Base-by-base conservation (phyloP, 2,888 invertebrate species). In the Dorcus parallelipipedus region DNA sequence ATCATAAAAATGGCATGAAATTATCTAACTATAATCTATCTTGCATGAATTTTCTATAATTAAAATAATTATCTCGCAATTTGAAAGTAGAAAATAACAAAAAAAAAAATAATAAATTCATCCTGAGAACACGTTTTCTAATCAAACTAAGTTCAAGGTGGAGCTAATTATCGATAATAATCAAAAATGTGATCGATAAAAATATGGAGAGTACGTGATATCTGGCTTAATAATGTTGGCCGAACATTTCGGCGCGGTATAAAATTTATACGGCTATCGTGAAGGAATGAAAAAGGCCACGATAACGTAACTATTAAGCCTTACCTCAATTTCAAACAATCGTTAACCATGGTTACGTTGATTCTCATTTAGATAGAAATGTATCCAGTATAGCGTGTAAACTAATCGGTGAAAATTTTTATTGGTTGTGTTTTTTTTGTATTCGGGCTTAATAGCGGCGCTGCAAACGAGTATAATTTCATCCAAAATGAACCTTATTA, bases 71-170 rank as follows among this genome's bases (percentile, higher is more conserved):
- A 65, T 66, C 58, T 60, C 49, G 62, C 58, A 64, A 64, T 67
- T 67, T 63, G 53, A 59, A 61, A 59, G 49, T 54, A 49, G 52
- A 50, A 17, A 39, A 45, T 38, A 38, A 47, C 3, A 38, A 49
- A 54, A 58, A 54, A 58, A 58, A 40, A 52, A 60, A 62, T 69
- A 68, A 66, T 63, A 67, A 62, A 66, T 66, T 68, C 66, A 64
- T 59, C 42, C 38, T 41, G 38, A 33, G 65, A 65, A 70, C 66
- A 68, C 66, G 69, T 65, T 68, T 68, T 67, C 68, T 68, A 67
- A 69, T 69, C 68, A 68, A 68, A 67, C 66, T 64, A 64, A 65
- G 68, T 68, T 68, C 68, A 69, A 69, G 69, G 69, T 68, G 67
- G 65, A 68, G 64, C 67, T 67, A 69, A 69, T 69, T 67, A 69